Evolutionary conservation across 2,797 vertebrate species (phyloP), one percentile per base, ranked within the genome.

Genomic region (Sebastes miniatus): DNA sequence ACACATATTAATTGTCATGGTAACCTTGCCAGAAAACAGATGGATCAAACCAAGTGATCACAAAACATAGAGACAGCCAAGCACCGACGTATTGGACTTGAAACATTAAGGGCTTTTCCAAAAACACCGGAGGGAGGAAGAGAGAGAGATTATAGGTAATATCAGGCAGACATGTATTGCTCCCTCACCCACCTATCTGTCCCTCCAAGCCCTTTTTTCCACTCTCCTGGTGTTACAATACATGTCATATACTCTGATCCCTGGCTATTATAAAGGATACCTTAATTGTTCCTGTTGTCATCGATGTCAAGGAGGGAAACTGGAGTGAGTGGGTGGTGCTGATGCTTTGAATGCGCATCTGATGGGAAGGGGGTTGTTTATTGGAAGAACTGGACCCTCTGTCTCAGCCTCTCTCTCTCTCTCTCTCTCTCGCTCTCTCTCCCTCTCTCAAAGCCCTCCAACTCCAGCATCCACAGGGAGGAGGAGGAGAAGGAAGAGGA

Each of bases 1-100:
- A 93, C 85, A 83, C 65, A 85, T 88, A 94, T 91, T 89, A 93
- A 97, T 97, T 93, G 96, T 96, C 96, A 97, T 98, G 97, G 97
- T 97, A 96, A 97, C 97, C 86, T 92, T 86, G 7, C 52, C 92
- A 95, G 91, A 95, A 96, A 96, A 95, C 95, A 96, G 95, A 96
- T 87, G 95, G 92, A 95, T 96, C 83, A 92, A 91, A 91, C 89
- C 69, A 71, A 91, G 87, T 94, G 94, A 95, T 91, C 91, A 90
- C 91, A 94, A 93, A 88, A 92, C 86, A 88, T 59, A 34, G 64
- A 83, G 62, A 69, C 69, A 59, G 87, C 83, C 89, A 88, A 87
- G 90, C 80, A 32, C 83, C 84, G 88, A 92, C 85, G 56, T 70
- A 57, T 71, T 87, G 36, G 81, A 89, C 91, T 77, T 76, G 71